Evolutionary conservation across 2,113 vertebrate species (phyloP).

Genomic region (Anolis carolinensis): DNA sequence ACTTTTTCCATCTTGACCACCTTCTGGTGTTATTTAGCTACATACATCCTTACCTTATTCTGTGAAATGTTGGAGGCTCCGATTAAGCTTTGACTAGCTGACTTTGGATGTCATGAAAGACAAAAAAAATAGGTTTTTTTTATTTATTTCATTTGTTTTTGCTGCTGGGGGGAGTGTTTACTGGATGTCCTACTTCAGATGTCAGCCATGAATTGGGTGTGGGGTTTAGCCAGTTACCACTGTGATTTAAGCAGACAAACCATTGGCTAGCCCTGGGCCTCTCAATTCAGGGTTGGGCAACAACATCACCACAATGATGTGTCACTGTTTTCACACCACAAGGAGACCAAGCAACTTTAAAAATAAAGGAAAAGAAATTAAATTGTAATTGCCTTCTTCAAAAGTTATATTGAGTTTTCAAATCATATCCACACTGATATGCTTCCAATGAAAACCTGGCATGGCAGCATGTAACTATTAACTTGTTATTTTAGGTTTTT

Average conservation of each 20-base stretch:
- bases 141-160: neutral
- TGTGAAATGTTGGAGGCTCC: too few relatives aligned
- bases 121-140: too few relatives aligned
- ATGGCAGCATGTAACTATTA: slow-evolving; percentile 57
- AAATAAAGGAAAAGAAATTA: neutral
- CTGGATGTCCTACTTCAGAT: neutral
- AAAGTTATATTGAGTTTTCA: slow-evolving; percentile 57
- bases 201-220: neutral
- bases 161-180: neutral
- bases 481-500: slow-evolving; percentile 70
- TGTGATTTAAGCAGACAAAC: neutral
- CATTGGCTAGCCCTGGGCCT: neutral
- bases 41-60: too few relatives aligned
- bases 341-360: neutral
- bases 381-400: slow-evolving; percentile 45
- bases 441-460: slow-evolving; percentile 65
- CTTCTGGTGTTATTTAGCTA: too few relatives aligned
- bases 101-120: too few relatives aligned
- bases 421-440: slow-evolving; percentile 53
- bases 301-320: neutral
- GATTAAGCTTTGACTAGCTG: too few relatives aligned
- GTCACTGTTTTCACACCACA: neutral
- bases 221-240: neutral
- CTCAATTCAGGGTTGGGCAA: neutral
- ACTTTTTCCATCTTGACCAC: too few relatives aligned